Evolutionary conservation across 2,113 vertebrate genomes (phyloP).

Genomic region (Cercocebus atys): DNA sequence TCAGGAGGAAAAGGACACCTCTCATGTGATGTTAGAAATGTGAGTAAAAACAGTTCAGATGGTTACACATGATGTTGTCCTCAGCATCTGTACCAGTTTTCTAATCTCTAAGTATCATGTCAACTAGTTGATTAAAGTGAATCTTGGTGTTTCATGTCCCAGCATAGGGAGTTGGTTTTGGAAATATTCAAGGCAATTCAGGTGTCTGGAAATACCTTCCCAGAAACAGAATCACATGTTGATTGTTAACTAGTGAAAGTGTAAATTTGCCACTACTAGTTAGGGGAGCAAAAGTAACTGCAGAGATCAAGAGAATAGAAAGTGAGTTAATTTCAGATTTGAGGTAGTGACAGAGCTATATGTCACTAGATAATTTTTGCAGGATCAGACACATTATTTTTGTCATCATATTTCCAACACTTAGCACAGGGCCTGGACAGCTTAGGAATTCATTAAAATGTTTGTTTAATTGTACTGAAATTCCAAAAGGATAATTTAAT

Average conservation of each 20-base stretch:
- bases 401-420: neutral
- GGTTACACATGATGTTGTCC: neutral
- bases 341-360: neutral
- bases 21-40: neutral
- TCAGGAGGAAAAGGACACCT: neutral
- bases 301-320: neutral
- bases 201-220: neutral
- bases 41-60: neutral
- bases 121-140: neutral
- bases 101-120: neutral
- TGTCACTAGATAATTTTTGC: neutral
- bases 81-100: neutral
- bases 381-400: neutral
- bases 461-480: neutral
- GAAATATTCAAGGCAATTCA: neutral
- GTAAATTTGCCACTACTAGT: neutral
- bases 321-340: neutral
- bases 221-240: neutral
- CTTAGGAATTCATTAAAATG: neutral
- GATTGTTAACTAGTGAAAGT: neutral
- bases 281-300: neutral
- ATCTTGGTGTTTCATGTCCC: neutral
- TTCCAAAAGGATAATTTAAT: neutral
- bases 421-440: neutral
- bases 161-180: neutral